These are phyloP conservation scores for Andrena bicolor DNA, from an alignment of 2,888 invertebrate species.

Conservation along the genomic window DNA sequence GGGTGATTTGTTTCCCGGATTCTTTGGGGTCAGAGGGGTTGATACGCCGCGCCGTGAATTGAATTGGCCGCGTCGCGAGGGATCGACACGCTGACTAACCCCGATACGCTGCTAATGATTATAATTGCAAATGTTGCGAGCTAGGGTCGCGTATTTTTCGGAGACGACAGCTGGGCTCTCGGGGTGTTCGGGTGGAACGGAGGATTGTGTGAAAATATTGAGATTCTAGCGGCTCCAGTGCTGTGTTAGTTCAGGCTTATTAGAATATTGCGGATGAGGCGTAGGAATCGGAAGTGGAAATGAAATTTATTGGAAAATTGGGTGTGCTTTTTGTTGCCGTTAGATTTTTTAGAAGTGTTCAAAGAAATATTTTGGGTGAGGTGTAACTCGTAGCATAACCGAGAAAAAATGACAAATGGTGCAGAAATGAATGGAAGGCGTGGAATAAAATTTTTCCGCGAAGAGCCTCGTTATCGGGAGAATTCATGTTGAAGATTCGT, in stretches of 20 bases:
- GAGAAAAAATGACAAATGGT: too few species aligned
- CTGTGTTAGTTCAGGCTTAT: not conserved
- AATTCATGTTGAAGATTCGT: too few species aligned
- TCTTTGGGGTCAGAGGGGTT: not conserved
- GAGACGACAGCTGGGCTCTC: not conserved
- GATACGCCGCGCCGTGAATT: conserved; percentile 17
- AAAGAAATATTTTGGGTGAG: too few species aligned
- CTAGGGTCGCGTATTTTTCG: not conserved
- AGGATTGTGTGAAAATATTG: not conserved
- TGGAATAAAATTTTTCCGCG: too few species aligned
- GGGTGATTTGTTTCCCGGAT: conserved; percentile 32
- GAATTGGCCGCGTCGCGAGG: conserved; percentile 14
- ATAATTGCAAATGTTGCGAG: conserved; percentile 6
- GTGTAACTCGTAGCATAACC: too few species aligned
- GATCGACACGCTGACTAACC: not conserved
- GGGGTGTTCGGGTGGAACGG: not conserved
- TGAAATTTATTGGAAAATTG: too few species aligned
- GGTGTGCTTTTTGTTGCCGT: too few species aligned
- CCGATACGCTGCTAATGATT: not conserved
- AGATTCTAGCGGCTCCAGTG: not conserved
- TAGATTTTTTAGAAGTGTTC: too few species aligned
- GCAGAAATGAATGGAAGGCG: too few species aligned
- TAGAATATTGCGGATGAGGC: not conserved
- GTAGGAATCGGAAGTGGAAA: too few species aligned
- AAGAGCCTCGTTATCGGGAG: too few species aligned